Conservation (phyloP, 1,140 invertebrate genomes). For the Vanessa atalanta region DNA sequence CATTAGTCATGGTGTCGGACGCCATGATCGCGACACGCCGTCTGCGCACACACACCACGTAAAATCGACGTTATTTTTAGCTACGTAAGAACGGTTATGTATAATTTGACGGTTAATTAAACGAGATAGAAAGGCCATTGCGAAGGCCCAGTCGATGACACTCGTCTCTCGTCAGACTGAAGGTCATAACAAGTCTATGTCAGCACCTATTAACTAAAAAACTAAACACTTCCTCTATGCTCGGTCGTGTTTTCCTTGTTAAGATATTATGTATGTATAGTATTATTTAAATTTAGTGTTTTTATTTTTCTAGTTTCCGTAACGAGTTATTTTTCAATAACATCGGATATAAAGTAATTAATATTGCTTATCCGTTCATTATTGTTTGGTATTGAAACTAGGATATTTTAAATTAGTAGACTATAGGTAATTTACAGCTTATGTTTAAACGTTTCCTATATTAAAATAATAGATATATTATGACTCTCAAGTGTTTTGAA, state of each 20-base stretch:
- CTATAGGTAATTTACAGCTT: too few relatives aligned
- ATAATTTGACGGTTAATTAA: slow-evolving; percentile 50
- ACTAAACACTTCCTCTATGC: slow-evolving; percentile 3
- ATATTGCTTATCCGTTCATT: too few relatives aligned
- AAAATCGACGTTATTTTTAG: slow-evolving; percentile 65
- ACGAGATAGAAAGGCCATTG: slow-evolving; percentile 59
- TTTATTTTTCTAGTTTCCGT: too few relatives aligned
- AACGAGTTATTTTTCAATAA: too few relatives aligned
- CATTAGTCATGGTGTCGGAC: slow-evolving; percentile 35
- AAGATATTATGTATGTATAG: not conserved
- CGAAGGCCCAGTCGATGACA: slow-evolving; percentile 51
- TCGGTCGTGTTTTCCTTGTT: not conserved
- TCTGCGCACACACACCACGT: slow-evolving; percentile 51
- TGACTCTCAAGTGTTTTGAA: too few relatives aligned
- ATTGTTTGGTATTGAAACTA: too few relatives aligned
- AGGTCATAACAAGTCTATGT: slow-evolving; percentile 25
- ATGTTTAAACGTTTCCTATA: too few relatives aligned
- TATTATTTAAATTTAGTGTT: not conserved
- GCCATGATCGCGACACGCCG: slow-evolving; percentile 51
- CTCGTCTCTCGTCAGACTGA: slow-evolving; percentile 30
- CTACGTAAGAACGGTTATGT: slow-evolving; percentile 37
- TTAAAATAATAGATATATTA: too few relatives aligned
- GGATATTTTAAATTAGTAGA: too few relatives aligned
- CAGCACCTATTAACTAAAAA: slow-evolving; percentile 10
- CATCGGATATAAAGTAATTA: not conserved